These are phyloP conservation scores for Lasioglossum villosulum DNA, from an alignment of 2,888 invertebrate genomes.

Conservation along the genomic window DNA sequence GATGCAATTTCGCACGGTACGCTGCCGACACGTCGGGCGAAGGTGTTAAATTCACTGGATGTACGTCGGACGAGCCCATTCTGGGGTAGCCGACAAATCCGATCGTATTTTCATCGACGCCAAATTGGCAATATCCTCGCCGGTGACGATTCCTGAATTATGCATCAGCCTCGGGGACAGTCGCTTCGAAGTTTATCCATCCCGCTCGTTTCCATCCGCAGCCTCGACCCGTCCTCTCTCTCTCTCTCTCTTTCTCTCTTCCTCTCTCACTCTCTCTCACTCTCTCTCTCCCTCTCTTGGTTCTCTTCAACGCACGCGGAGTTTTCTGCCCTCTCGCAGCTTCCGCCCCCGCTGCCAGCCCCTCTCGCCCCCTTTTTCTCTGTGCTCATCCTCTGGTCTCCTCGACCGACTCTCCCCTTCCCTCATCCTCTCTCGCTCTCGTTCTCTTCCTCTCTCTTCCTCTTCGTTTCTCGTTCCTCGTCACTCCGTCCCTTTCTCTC, in stretches of 20 bases:
- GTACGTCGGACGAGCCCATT: constrained; percentile 75
- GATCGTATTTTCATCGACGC: constrained; percentile 85
- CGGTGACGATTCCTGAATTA: constrained; percentile 85
- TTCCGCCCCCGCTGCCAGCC: constrained; percentile 41
- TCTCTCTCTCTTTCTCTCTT: not conserved
- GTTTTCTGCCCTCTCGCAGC: constrained; percentile 64
- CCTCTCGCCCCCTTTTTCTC: constrained; percentile 21
- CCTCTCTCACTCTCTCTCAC: too few species aligned
- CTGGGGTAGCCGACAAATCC: constrained; percentile 81
- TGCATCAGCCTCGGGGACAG: constrained; percentile 83
- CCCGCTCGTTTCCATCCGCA: constrained; percentile 79
- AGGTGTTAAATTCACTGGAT: constrained; percentile 82
- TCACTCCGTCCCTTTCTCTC: not conserved
- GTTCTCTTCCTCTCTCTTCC: constrained; percentile 54
- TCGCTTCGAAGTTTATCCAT: constrained; percentile 84
- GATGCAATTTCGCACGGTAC: constrained; percentile 73
- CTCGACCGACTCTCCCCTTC: constrained; percentile 9
- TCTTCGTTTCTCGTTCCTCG: constrained; percentile 51
- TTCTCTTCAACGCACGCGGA: constrained; percentile 64
- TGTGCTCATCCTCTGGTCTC: constrained; percentile 30
- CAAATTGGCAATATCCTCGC: constrained; percentile 85
- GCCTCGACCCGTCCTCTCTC: constrained; percentile 48
- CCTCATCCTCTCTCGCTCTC: constrained; percentile 1
- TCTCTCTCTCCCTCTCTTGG: constrained; percentile 24
- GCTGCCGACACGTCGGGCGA: constrained; percentile 72